A percentile compares a stretch with the other conserved stretches of the same genome.
These are phyloP conservation scores for Enteromius afrohamiltoni DNA, from an alignment of 2,797 vertebrate species.

Conservation along the genomic window DNA sequence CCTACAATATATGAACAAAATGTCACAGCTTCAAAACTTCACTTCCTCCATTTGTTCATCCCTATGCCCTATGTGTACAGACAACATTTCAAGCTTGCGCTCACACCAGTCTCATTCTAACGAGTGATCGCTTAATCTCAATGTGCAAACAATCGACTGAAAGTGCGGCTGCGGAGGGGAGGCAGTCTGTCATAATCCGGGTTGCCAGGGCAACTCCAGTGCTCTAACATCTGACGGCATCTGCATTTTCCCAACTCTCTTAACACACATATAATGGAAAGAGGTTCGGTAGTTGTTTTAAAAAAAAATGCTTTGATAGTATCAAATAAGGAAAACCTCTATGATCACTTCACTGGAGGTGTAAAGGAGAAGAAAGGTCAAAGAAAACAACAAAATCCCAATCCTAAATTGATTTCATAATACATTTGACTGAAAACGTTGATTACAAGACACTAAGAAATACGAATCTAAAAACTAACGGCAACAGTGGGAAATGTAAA, in stretches of 20 bases:
- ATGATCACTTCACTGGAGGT: neutral
- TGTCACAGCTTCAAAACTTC: conserved; percentile 8
- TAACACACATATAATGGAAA: neutral
- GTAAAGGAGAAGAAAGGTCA: neutral
- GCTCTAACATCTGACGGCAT: conserved; percentile 16
- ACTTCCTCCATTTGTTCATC: conserved; percentile 24
- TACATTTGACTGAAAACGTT: neutral
- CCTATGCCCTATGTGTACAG: conserved; percentile 33
- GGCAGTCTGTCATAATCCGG: conserved; percentile 63
- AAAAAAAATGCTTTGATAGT: neutral
- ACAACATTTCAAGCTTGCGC: conserved; percentile 51
- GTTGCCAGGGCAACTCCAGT: conserved; percentile 68
- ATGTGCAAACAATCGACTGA: conserved; percentile 64
- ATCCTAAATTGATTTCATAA: neutral
- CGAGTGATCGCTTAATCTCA: conserved; percentile 63
- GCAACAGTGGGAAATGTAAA: conserved; percentile 30
- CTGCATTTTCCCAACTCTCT: conserved; percentile 22
- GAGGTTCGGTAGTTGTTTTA: neutral
- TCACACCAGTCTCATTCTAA: conserved; percentile 33
- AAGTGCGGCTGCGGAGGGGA: conserved; percentile 55
- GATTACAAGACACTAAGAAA: conserved; percentile 10
- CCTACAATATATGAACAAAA: neutral
- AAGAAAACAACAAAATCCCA: neutral
- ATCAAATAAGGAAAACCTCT: neutral
- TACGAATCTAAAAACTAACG: neutral